These are phyloP conservation scores for Pteromalus puparum DNA, from an alignment of 1,140 invertebrate species.

Conservation along the genomic window DNA sequence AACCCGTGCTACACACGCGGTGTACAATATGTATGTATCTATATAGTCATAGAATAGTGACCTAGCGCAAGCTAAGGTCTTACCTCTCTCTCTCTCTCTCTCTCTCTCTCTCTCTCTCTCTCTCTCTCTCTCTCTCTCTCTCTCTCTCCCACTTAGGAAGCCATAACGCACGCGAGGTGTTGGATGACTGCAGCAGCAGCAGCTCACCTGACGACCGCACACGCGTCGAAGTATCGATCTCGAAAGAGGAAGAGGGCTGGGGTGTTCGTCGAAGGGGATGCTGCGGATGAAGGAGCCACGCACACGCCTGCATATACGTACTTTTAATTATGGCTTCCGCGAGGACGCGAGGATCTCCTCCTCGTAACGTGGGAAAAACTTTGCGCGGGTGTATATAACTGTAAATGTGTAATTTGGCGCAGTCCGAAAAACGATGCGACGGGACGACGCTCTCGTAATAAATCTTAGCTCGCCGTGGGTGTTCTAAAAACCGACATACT, in stretches of 20 bases:
- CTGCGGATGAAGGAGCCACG: no score
- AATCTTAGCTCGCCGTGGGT: background rate
- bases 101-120: no score
- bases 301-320: background rate
- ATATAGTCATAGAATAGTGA: background rate
- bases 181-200: conserved; percentile 39
- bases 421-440: background rate
- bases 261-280: no score
- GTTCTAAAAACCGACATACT: background rate
- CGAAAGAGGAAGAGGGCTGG: background rate
- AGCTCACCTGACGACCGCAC: conserved; percentile 10
- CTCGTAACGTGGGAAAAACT: background rate
- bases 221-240: conserved; percentile 48
- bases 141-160: conserved; percentile 26
- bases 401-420: background rate
- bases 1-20: background rate
- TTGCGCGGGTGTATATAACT: background rate
- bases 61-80: background rate
- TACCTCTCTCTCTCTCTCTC: background rate
- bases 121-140: no score
- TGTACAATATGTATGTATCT: no score
- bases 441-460: no score
- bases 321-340: background rate
- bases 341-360: background rate
- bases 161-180: conserved; percentile 47